phyloP scores from a whole-genome alignment of 2,113 vertebrate genomes.

The Alectura lathami region DNA sequence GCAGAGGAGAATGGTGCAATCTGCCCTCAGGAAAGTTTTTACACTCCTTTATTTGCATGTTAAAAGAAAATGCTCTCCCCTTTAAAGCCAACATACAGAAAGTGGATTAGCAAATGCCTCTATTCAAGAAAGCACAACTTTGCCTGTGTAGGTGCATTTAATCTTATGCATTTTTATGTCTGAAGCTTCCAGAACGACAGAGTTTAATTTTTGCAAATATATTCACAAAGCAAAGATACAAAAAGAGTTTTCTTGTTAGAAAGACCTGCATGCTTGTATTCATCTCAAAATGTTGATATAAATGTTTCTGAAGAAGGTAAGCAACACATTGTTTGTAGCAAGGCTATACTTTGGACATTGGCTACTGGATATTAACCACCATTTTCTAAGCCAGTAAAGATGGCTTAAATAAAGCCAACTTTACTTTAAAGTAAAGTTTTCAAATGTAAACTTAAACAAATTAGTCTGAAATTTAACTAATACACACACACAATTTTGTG shows the following conservation, averaged over 20 bases:
- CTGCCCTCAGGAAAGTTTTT: not conserved
- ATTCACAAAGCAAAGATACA: not conserved
- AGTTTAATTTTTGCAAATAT: constrained; percentile 8
- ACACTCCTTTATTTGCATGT: not conserved
- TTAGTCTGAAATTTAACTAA: not conserved
- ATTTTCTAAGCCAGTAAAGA: not conserved
- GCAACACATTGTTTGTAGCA: not conserved
- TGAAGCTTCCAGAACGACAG: not conserved
- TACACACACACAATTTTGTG: not conserved
- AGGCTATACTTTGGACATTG: not conserved
- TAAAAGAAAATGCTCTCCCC: not conserved
- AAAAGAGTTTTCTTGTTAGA: not conserved
- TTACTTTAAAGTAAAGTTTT: too few species aligned
- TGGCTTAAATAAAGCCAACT: too few species aligned
- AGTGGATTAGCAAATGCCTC: not conserved
- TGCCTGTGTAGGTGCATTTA: not conserved
- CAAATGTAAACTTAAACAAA: not conserved
- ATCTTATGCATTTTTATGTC: not conserved
- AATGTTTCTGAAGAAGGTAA: not conserved
- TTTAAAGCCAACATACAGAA: not conserved
- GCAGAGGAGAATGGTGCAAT: not conserved
- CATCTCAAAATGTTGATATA: not conserved
- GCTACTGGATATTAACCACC: not conserved
- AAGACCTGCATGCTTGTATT: not conserved
- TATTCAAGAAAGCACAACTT: not conserved